These are phyloP conservation scores for Burhinus oedicnemus DNA, from an alignment of 2,113 vertebrate species.

Conservation along the genomic window DNA sequence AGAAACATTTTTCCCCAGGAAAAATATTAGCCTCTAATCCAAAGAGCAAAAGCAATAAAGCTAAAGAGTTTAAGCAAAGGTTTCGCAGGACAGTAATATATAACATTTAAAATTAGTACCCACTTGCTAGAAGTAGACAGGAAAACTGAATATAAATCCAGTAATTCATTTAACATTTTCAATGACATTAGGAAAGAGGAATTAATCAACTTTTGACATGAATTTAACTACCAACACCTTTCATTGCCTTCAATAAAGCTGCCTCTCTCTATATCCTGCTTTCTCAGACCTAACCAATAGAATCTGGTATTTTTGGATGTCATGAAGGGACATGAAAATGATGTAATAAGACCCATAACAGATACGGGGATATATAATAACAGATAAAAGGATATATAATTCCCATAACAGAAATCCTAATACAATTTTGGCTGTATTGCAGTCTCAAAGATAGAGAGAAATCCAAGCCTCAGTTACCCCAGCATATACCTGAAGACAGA, in stretches of 20 bases:
- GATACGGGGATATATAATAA: not conserved
- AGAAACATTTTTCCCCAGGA: conserved; percentile 13
- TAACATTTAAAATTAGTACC: conserved; percentile 67
- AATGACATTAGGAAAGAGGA: conserved; percentile 60
- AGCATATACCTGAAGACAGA: not conserved
- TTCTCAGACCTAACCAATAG: conserved; percentile 28
- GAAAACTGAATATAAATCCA: conserved; percentile 37
- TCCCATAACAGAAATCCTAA: not conserved
- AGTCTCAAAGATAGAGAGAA: not conserved
- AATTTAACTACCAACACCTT: conserved; percentile 63
- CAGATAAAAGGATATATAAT: not conserved
- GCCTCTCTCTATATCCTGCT: conserved; percentile 5
- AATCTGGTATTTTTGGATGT: not conserved
- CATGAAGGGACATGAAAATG: not conserved
- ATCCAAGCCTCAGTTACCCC: not conserved
- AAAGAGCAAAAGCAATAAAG: conserved; percentile 56
- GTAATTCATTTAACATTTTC: conserved; percentile 69
- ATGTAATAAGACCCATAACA: not conserved
- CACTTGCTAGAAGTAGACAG: conserved; percentile 53
- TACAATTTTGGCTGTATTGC: not conserved
- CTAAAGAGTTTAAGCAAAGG: conserved; percentile 58
- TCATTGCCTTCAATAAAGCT: conserved; percentile 47
- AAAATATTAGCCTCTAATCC: conserved; percentile 49
- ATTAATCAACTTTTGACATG: conserved; percentile 67
- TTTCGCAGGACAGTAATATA: conserved; percentile 31